Evolutionary conservation across 1,140 invertebrate genomes (phyloP).

Genomic region (Temnothorax curvispinosus): DNA sequence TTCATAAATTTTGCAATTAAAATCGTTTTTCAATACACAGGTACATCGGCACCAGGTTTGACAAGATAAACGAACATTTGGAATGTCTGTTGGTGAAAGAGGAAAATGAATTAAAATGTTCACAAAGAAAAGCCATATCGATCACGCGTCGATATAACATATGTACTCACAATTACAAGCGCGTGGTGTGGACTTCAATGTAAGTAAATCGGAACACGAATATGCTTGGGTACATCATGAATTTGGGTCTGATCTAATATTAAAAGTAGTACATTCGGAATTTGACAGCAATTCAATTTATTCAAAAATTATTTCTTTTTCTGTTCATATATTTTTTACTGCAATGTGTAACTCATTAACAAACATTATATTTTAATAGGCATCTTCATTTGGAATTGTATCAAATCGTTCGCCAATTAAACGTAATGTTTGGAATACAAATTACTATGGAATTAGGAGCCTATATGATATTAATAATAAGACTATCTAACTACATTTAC

Average conservation of each 20-base stretch:
- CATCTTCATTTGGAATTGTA: conserved; percentile 38
- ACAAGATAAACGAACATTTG: conserved; percentile 9
- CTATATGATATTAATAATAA: neutral
- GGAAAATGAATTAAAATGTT: neutral
- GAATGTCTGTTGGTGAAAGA: neutral
- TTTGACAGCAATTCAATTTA: neutral
- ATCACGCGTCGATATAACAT: neutral
- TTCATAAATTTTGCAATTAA: neutral
- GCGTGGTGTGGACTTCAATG: conserved; percentile 14
- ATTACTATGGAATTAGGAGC: neutral
- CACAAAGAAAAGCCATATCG: neutral
- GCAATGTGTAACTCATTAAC: neutral
- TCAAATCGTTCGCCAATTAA: conserved; percentile 11
- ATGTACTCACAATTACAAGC: neutral
- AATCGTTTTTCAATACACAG: neutral
- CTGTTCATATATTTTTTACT: neutral
- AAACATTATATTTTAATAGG: neutral
- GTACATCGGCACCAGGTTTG: conserved; percentile 31
- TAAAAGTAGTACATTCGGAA: neutral
- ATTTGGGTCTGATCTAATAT: neutral
- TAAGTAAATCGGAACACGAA: conserved; percentile 13
- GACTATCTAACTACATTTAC: neutral
- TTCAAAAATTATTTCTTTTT: neutral
- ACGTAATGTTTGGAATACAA: conserved; percentile 18
- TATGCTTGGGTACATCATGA: neutral